These are phyloP conservation scores for Tragelaphus oryx DNA, from an alignment of 2,797 vertebrate species.

Conservation along the genomic window DNA sequence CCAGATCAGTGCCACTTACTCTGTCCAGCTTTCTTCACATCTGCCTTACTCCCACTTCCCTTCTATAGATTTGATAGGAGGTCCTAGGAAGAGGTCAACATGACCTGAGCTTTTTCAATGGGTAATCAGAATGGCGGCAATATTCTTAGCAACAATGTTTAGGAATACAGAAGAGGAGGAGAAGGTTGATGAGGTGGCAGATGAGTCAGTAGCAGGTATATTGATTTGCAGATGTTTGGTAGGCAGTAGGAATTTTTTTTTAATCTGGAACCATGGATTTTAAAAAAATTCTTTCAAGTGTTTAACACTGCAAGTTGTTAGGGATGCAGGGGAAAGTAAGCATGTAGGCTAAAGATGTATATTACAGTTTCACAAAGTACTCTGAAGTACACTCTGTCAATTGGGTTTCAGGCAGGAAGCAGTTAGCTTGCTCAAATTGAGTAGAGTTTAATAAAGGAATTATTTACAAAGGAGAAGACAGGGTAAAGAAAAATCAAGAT, in stretches of 20 bases:
- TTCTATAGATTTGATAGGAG: neutral
- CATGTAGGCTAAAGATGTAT: neutral
- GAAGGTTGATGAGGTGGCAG: neutral
- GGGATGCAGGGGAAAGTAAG: neutral
- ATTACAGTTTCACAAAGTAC: neutral
- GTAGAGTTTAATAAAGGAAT: constrained; percentile 6
- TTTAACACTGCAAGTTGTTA: neutral
- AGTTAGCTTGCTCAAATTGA: neutral
- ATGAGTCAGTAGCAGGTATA: neutral
- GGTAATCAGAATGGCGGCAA: neutral
- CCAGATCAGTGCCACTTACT: neutral
- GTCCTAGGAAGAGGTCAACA: neutral
- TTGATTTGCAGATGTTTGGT: neutral
- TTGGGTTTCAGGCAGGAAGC: neutral
- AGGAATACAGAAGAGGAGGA: neutral
- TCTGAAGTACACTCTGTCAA: neutral
- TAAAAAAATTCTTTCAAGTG: neutral
- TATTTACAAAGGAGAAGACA: neutral
- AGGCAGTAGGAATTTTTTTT: neutral
- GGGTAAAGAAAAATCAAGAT: neutral
- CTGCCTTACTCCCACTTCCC: neutral
- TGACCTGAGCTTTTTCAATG: neutral
- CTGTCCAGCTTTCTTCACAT: neutral
- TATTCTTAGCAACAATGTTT: neutral
- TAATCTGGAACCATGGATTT: neutral